These are phyloP conservation scores for Antigone vipio DNA, from an alignment of 2,113 vertebrate genomes.

Conservation along the genomic window DNA sequence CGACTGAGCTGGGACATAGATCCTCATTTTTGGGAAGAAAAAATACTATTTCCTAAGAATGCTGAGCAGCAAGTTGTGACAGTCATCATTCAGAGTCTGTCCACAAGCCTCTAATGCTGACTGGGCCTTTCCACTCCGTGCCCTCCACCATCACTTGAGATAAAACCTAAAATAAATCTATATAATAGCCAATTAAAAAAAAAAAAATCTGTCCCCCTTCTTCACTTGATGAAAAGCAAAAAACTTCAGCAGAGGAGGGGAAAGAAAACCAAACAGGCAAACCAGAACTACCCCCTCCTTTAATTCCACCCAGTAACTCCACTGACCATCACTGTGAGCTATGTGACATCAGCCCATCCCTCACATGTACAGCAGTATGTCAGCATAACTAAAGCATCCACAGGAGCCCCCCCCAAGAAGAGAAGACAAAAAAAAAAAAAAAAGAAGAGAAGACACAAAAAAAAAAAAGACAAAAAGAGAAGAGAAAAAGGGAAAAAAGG, in stretches of 20 bases:
- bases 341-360: neutral
- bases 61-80: neutral
- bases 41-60: neutral
- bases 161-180: neutral
- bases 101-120: no score
- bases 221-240: neutral
- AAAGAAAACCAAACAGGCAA: neutral
- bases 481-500: no score
- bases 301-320: neutral
- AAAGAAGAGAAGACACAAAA: no score
- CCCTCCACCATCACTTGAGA: neutral
- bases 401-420: no score
- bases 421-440: no score
- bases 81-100: neutral
- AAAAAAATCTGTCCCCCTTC: neutral
- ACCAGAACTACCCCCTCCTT: neutral
- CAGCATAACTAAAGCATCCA: neutral
- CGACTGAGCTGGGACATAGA: neutral
- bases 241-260: neutral
- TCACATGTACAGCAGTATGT: neutral
- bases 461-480: no score
- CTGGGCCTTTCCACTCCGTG: neutral
- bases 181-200: neutral
- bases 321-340: neutral
- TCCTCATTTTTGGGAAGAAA: neutral